Base-by-base conservation (phyloP, 2,113 vertebrate genomes). In the Oxygymnocypris stewartii region DNA sequence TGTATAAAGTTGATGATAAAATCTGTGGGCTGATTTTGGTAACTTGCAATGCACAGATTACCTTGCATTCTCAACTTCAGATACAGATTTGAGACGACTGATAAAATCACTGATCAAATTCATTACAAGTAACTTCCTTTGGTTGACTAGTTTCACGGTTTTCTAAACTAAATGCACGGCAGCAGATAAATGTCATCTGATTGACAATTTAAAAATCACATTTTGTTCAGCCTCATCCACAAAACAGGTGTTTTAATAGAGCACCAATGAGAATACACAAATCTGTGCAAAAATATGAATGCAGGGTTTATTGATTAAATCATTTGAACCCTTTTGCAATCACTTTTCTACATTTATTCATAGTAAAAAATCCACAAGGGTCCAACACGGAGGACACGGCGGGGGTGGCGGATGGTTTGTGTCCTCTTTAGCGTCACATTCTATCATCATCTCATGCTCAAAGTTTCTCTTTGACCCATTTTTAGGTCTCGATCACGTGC, bases 401-500 rank as follows among this genome's bases (percentile, higher is more conserved):
- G 79, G 89, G 67, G 75, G 86, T 88, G 89, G 90, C 81, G 10
- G 87, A 86, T 87, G 86, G 51, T 86, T 91, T 89, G 73, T 88
- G 89, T 88, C 81, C 86, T 82, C 78, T 40, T 87, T 49, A 69
- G 11, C 11, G 71, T 79, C 59, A 63, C 44, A 85, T 75, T 82
- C 59, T 31, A 42, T 47, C 84, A 84, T 84, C 25, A 82, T 25
- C 31, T 54, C 57, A 79, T 18, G 67, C 79, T 80, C 40, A 63
- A 59, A 84, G 80, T 85, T 65, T 57, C 54, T 90, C 87, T 86
- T 87, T 87, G 85, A 75, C 84, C 88, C 73, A 40, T 51, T 83
- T 59, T 67, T 16, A 3, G 42, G 82, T 44, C 65, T 75, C 93
- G 91, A 94, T 96, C 94, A 99, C 4, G 96, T 97, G 89, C 97